Evolutionary conservation across 2,113 vertebrate genomes (phyloP), one percentile per base, ranked within the genome.

Genomic region (Fulmarus glacialis): DNA sequence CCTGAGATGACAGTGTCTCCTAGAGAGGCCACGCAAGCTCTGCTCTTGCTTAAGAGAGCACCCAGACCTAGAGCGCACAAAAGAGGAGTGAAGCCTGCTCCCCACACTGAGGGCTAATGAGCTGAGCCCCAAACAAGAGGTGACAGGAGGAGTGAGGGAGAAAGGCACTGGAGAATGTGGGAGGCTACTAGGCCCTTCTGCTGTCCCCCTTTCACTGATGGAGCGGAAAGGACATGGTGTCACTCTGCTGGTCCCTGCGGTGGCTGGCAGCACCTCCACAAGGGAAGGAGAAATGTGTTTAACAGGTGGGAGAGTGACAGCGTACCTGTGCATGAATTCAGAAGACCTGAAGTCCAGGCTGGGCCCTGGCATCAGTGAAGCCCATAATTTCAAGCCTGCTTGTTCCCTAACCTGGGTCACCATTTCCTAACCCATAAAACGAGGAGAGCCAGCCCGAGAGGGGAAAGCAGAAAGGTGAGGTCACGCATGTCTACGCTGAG

Each of bases 251-350:
- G 66, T 68, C 52, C 40, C 68, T 50, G 55, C 0, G 9, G 67
- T 53, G 38, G 45, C 48, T 87, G 56, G 52, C 15, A 84, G 55
- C 47, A 38, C 13, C 29, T 66, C 73, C 56, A 42, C 5, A 23
- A 63, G 13, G 18, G n/a, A 87, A 72, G 40, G 15, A 90, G 26
- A 70, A 75, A 86, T 23, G 30, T 56, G 18, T 36, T 82, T 75
- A 83, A 36, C 15, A 55, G 52, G 56, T 34, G 67, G 67, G 20
- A 81, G 50, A 63, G 38, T 22, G 47, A 87, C 52, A 72, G 50
- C 0, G 0, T 36, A 63, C 0, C 0, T 22, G 40, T 52, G 18
- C 10, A 4, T 15, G 21, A 75, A 42, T 45, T 52, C 63, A 48
- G 45, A 84, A 88, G 58, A 88, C 22, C 11, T 30, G 58, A 89